A percentile compares a stretch with the other conserved stretches of the same genome.
phyloP scores from a whole-genome alignment of 2,113 vertebrate species.

The Oreochromis aureus region DNA sequence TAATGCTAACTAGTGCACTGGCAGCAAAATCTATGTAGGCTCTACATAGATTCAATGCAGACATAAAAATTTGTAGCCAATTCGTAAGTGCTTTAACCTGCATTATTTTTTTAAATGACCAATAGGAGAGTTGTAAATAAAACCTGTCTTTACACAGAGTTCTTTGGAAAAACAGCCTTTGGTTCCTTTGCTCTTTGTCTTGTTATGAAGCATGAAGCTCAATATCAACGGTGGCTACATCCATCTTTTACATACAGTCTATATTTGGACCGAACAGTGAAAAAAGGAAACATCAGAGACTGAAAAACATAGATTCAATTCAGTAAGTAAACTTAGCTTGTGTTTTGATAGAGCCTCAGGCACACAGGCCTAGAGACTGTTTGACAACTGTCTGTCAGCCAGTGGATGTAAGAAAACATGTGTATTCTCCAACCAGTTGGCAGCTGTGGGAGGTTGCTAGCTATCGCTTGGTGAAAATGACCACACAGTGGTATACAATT shows the following conservation, averaged over 20 bases:
- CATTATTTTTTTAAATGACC: background rate
- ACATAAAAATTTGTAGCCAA: background rate
- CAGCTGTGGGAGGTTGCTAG: background rate
- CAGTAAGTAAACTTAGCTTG: background rate
- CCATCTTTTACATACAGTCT: background rate
- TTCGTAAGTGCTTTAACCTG: accelerated
- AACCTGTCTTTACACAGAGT: background rate
- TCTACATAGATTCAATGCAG: background rate
- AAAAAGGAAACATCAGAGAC: too few relatives aligned
- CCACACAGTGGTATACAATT: background rate
- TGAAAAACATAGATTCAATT: too few relatives aligned
- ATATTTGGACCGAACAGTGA: background rate
- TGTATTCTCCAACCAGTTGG: background rate
- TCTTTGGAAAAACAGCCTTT: background rate
- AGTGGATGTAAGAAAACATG: background rate
- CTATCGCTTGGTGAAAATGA: background rate
- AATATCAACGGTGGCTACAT: background rate
- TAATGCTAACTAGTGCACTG: background rate
- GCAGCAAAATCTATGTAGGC: background rate
- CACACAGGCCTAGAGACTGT: background rate
- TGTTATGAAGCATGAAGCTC: background rate
- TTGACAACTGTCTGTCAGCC: background rate
- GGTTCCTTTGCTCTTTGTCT: background rate
- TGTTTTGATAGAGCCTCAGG: background rate
- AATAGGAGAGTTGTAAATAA: background rate